Conservation (phyloP, 2,797 vertebrate genomes). For the Allobates femoralis region DNA sequence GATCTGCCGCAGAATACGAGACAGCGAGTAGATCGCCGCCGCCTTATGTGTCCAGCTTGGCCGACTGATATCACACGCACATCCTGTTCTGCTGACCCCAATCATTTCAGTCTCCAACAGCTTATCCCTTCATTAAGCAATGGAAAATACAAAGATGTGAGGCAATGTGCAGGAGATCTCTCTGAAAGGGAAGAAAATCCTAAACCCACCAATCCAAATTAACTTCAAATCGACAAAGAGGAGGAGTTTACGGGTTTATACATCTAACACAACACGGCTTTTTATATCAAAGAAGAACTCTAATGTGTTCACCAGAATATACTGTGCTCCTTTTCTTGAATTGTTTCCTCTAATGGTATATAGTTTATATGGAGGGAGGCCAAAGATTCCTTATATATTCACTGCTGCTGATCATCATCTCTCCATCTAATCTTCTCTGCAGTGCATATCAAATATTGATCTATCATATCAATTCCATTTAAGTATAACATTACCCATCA, state of each 20-base stretch:
- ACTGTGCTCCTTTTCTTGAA: not conserved
- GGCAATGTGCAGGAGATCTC: conserved; percentile 10
- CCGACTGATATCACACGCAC: conserved; percentile 50
- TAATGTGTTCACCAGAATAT: not conserved
- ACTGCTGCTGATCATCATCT: conserved; percentile 1
- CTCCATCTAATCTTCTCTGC: not conserved
- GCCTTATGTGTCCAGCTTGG: fast-evolving
- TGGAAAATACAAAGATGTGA: not conserved
- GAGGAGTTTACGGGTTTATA: not conserved
- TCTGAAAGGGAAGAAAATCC: not conserved
- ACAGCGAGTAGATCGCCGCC: conserved; percentile 69
- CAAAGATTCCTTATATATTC: not conserved
- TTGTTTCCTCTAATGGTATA: too few relatives aligned
- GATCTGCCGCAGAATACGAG: conserved; percentile 87
- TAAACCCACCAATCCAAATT: not conserved
- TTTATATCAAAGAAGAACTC: not conserved
- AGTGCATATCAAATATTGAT: not conserved
- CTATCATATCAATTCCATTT: not conserved
- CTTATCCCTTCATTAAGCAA: conserved; percentile 22
- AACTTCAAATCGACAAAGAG: not conserved
- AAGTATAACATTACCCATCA: not conserved
- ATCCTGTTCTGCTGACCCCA: conserved; percentile 43
- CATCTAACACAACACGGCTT: not conserved
- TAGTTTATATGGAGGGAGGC: not conserved
- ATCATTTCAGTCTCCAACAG: conserved; percentile 22